A percentile compares a stretch with the other conserved stretches of the same genome.
phyloP scores from a whole-genome alignment of 2,797 vertebrate genomes.

The Tolypeutes matacus region DNA sequence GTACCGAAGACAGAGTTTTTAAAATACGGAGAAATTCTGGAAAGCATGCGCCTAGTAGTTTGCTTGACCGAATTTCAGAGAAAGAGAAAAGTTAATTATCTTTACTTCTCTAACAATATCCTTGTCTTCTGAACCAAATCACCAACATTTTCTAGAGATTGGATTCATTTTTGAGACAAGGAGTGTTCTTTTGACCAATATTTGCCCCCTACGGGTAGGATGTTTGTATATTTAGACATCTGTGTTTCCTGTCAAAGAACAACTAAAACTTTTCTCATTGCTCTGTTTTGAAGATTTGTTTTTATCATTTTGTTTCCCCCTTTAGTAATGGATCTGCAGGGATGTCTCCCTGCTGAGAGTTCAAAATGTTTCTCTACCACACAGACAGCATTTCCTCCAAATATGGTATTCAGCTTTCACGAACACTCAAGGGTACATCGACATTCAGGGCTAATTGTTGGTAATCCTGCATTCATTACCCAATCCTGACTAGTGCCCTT shows the following conservation, averaged over 20 bases:
- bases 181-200: background rate
- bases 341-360: background rate
- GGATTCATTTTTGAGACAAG: background rate
- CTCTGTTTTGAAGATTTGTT: conserved; percentile 55
- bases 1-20: background rate
- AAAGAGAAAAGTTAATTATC: conserved; percentile 5
- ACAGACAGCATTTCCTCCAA: background rate
- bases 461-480: background rate
- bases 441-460: background rate
- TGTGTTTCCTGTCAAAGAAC: conserved; percentile 45
- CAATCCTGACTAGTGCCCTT: background rate
- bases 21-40: conserved; percentile 3
- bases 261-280: conserved; percentile 39
- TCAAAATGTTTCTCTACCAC: conserved; percentile 42
- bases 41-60: background rate
- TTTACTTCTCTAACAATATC: conserved; percentile 4
- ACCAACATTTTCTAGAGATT: background rate
- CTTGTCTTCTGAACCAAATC: conserved; percentile 10
- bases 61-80: conserved; percentile 10
- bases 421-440: background rate
- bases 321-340: background rate
- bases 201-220: background rate
- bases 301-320: background rate
- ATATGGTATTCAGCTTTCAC: background rate
- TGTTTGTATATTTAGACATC: conserved; percentile 74